These are phyloP conservation scores for Biston stratarius DNA, from an alignment of 2,888 invertebrate genomes.

Conservation along the genomic window DNA sequence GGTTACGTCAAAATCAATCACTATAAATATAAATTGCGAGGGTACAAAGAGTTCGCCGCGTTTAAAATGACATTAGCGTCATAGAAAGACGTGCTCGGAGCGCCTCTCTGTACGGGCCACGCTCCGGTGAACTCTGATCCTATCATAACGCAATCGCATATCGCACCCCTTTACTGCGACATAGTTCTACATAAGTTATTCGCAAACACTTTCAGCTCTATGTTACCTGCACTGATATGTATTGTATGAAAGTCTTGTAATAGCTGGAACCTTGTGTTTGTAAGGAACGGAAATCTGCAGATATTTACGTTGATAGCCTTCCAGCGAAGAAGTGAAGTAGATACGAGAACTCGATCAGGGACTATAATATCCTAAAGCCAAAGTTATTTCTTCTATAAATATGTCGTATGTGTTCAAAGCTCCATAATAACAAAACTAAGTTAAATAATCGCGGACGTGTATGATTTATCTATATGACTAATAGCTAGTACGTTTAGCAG, in stretches of 20 bases:
- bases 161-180: constrained; percentile 57
- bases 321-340: constrained; percentile 80
- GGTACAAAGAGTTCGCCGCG: constrained; percentile 62
- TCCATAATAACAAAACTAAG: background rate
- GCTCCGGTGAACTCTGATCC: constrained; percentile 82
- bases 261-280: constrained; percentile 56
- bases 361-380: constrained; percentile 75
- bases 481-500: no score
- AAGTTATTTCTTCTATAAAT: constrained; percentile 68
- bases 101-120: constrained; percentile 65
- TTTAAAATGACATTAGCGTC: constrained; percentile 77
- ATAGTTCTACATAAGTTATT: constrained; percentile 53
- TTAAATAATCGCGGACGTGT: no score
- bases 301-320: constrained; percentile 84
- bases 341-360: constrained; percentile 80
- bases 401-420: constrained; percentile 30
- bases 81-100: constrained; percentile 67
- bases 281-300: constrained; percentile 68
- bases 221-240: constrained; percentile 27
- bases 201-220: constrained; percentile 58
- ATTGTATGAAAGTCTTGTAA: constrained; percentile 35
- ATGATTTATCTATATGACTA: no score
- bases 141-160: constrained; percentile 85
- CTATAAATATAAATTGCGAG: constrained; percentile 54
- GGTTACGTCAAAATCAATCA: constrained; percentile 52